phyloP scores from a whole-genome alignment of 2,113 vertebrate species.

The Oryzias javanicus region DNA sequence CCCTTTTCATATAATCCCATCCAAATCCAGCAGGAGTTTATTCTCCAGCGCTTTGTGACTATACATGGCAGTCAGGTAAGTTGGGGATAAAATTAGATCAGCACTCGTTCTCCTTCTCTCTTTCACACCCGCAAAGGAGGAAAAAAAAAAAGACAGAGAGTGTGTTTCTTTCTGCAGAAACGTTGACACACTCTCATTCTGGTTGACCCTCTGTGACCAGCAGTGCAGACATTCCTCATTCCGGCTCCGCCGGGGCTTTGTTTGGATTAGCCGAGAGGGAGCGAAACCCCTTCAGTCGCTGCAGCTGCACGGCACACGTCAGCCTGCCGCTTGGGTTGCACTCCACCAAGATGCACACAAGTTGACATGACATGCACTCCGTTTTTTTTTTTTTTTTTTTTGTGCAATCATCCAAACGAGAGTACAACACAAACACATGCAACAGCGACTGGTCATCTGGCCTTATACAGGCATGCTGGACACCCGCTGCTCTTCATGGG shows the following conservation, averaged over 20 bases:
- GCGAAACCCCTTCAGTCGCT: conserved; percentile 66
- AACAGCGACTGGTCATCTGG: conserved; percentile 51
- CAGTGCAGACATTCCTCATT: conserved; percentile 64
- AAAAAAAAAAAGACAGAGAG: neutral
- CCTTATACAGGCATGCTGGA: conserved; percentile 80
- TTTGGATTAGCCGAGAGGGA: conserved; percentile 79
- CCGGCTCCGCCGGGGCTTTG: conserved; percentile 64
- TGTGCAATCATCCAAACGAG: conserved; percentile 14
- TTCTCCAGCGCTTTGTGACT: conserved; percentile 28
- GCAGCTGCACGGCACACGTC: conserved; percentile 67
- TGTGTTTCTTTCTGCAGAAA: conserved; percentile 8
- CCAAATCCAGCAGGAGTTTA: neutral
- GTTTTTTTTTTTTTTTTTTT: neutral
- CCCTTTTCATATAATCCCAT: neutral
- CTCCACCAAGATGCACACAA: conserved; percentile 40
- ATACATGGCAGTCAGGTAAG: conserved; percentile 63
- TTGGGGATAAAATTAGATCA: conserved; percentile 33
- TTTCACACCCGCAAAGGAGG: neutral
- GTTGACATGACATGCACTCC: conserved; percentile 29
- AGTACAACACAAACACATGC: conserved; percentile 17
- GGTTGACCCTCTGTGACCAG: conserved; percentile 52
- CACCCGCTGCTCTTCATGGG: conserved; percentile 79
- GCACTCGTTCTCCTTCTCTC: neutral
- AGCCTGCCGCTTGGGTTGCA: conserved; percentile 57
- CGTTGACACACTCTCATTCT: conserved; percentile 28